Evolutionary conservation across 30 jellyfish, hydroid and myxozoan species (phyloP).

Genomic region (Cassiopea xamachana): DNA sequence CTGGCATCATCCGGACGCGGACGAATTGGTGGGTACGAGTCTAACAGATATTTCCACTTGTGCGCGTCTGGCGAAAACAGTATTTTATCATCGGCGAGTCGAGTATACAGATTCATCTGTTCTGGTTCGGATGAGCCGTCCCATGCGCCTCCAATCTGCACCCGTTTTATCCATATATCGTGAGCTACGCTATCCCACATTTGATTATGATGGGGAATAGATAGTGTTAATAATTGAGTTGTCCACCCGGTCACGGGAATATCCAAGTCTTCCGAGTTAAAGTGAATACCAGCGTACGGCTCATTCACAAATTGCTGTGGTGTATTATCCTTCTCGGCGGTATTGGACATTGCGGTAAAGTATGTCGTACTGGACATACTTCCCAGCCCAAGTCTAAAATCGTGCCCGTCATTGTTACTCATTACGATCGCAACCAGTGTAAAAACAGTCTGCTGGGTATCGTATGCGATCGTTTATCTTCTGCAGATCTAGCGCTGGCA

Average conservation of each 20-base stretch:
- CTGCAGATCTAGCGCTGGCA: background rate
- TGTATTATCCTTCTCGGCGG: background rate
- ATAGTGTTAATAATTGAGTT: too few species aligned
- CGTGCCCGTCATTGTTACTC: background rate
- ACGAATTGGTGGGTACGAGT: too few species aligned
- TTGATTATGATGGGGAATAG: background rate
- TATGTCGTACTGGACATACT: background rate
- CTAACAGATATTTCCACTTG: too few species aligned
- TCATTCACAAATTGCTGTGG: background rate
- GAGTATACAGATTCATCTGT: background rate
- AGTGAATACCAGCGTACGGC: background rate
- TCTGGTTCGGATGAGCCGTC: background rate
- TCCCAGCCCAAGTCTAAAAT: background rate
- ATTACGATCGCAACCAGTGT: background rate
- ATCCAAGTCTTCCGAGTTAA: too few species aligned
- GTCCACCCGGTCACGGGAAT: background rate
- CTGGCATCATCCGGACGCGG: too few species aligned
- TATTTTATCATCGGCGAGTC: background rate
- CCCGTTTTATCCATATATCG: background rate
- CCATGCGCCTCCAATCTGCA: background rate
- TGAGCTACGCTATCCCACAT: background rate
- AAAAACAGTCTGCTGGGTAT: background rate
- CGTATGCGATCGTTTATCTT: background rate
- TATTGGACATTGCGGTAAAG: background rate
- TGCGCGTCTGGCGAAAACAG: background rate